These are phyloP conservation scores for Leptopilina myrica DNA, from an alignment of 2,888 invertebrate genomes.

Conservation along the genomic window DNA sequence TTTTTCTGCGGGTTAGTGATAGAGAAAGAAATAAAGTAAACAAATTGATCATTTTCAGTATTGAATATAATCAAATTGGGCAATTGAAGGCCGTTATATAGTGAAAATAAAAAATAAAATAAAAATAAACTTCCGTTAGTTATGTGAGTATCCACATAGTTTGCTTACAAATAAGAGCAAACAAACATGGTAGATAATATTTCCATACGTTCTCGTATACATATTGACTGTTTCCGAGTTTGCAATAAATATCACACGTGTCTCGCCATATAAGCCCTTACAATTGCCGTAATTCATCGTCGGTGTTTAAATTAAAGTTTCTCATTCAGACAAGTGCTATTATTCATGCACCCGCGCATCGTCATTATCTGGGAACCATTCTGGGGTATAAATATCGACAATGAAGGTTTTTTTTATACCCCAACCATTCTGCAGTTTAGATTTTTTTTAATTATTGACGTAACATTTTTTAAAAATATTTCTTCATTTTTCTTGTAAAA, in stretches of 20 bases:
- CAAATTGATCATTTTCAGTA: not conserved
- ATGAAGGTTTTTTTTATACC: not conserved
- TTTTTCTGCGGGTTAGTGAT: too few relatives aligned
- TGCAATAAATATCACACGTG: constrained; percentile 29
- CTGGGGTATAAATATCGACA: constrained; percentile 27
- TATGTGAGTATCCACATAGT: not conserved
- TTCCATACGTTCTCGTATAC: not conserved
- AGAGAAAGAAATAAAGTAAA: too few relatives aligned
- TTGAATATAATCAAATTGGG: not conserved
- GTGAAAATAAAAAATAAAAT: not conserved
- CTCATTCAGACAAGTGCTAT: constrained; percentile 20
- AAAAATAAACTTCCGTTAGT: not conserved
- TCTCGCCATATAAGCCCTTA: constrained; percentile 1
- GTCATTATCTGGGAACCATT: constrained; percentile 27
- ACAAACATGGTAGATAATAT: constrained; percentile 13
- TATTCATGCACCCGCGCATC: constrained; percentile 22
- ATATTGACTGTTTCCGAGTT: constrained; percentile 31
- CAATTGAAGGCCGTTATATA: not conserved
- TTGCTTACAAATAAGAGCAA: constrained; percentile 14
- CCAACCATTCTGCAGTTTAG: not conserved
- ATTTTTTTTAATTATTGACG: not conserved
- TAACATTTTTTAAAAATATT: not conserved
- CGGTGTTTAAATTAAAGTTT: constrained; percentile 20
- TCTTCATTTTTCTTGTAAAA: not conserved
- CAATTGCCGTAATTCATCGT: constrained; percentile 30